These are phyloP conservation scores for Holacanthus passer DNA, from an alignment of 2,113 vertebrate genomes.

Conservation along the genomic window DNA sequence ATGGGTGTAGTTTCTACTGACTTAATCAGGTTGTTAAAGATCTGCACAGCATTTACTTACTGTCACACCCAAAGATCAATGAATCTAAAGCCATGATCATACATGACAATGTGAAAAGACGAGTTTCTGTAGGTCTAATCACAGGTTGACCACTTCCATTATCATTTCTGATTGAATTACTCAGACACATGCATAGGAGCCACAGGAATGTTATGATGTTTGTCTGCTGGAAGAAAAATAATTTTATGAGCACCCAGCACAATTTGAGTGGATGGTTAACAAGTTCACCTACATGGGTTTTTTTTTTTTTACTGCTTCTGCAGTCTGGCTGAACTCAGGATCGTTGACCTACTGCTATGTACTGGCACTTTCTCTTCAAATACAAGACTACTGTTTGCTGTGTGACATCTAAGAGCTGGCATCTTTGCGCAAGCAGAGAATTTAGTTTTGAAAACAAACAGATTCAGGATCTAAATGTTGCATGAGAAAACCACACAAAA, in stretches of 20 bases:
- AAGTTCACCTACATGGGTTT: constrained; percentile 58
- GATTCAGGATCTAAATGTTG: constrained; percentile 3
- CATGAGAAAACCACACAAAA: neutral
- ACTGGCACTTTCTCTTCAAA: constrained; percentile 86
- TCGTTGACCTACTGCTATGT: constrained; percentile 84
- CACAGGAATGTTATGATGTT: constrained; percentile 55
- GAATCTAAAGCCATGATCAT: constrained; percentile 1
- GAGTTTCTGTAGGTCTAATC: constrained; percentile 26
- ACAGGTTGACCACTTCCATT: constrained; percentile 17
- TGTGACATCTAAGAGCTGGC: constrained; percentile 59
- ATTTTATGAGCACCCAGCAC: constrained; percentile 55
- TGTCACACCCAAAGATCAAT: neutral
- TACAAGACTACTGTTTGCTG: constrained; percentile 80
- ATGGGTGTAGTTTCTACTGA: constrained; percentile 27
- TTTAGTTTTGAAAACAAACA: constrained; percentile 31
- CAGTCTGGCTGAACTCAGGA: constrained; percentile 76
- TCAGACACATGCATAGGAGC: neutral
- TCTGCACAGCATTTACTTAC: neutral
- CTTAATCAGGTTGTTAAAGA: constrained; percentile 49
- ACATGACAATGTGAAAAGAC: neutral
- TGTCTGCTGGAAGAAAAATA: constrained; percentile 39
- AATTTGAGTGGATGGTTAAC: constrained; percentile 57
- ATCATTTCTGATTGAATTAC: constrained; percentile 44
- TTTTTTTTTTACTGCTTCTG: constrained; percentile 72
- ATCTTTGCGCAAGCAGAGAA: constrained; percentile 62